Evolutionary conservation across 2,888 invertebrate genomes (phyloP).

Genomic region (Alcis repandata): DNA sequence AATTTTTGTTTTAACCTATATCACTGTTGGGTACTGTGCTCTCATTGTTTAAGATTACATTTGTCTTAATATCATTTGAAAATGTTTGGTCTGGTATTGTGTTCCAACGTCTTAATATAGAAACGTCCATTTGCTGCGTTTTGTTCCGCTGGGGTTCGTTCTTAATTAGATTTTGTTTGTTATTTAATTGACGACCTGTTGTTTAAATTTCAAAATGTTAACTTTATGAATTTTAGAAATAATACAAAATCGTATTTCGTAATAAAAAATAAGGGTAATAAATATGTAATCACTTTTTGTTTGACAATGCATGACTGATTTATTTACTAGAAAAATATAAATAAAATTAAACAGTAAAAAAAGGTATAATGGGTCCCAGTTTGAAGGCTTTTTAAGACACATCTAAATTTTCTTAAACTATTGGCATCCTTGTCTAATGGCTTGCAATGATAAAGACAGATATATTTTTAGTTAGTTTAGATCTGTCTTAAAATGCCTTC

Average conservation of each 20-base stretch:
- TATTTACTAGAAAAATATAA: too few relatives aligned
- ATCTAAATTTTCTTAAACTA: too few relatives aligned
- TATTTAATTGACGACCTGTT: conserved; percentile 11
- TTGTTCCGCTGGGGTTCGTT: conserved; percentile 16
- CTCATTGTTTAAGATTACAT: conserved; percentile 47
- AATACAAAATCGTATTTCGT: background rate
- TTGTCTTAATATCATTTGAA: conserved; percentile 62
- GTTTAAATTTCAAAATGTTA: background rate
- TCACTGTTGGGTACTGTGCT: conserved; percentile 10
- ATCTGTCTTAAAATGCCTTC: too few relatives aligned
- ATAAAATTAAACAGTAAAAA: too few relatives aligned
- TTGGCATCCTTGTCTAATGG: too few relatives aligned
- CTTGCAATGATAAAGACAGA: too few relatives aligned
- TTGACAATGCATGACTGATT: too few relatives aligned
- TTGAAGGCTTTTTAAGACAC: too few relatives aligned
- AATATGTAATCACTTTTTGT: too few relatives aligned
- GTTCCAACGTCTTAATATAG: conserved; percentile 44
- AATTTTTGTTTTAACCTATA: background rate
- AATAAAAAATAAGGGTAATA: too few relatives aligned
- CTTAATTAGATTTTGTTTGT: conserved; percentile 30
- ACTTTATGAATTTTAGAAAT: background rate
- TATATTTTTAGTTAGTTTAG: too few relatives aligned
- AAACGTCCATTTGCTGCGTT: conserved; percentile 31
- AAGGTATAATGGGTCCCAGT: too few relatives aligned
- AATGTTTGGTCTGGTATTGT: conserved; percentile 43